phyloP scores from a whole-genome alignment of 2,888 invertebrate genomes.

The Alviniconcha strummeri region DNA sequence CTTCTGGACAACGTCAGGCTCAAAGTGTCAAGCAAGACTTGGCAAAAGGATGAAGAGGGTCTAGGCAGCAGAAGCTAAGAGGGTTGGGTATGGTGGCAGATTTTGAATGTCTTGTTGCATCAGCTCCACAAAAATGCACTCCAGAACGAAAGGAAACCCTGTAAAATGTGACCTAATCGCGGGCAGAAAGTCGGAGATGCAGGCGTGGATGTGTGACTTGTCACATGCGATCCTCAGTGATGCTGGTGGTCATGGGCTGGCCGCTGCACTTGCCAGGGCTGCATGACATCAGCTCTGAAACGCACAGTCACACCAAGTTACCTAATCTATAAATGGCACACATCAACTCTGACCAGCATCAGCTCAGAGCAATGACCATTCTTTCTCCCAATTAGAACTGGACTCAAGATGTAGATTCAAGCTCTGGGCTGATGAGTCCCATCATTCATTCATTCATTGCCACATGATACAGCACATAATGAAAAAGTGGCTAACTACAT shows the following conservation, averaged over 20 bases:
- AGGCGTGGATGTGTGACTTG: neutral
- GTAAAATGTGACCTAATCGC: neutral
- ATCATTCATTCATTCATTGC: too few relatives aligned
- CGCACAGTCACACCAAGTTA: neutral
- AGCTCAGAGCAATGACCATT: too few relatives aligned
- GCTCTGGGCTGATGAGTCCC: too few relatives aligned
- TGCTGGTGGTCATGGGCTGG: slow-evolving; percentile 45
- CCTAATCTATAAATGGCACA: too few relatives aligned
- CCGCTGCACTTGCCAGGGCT: slow-evolving; percentile 46
- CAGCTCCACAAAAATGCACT: neutral
- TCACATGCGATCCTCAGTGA: slow-evolving; percentile 45
- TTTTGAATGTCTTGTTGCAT: neutral
- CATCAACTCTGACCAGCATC: too few relatives aligned
- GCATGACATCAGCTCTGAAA: slow-evolving; percentile 47
- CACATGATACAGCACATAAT: too few relatives aligned
- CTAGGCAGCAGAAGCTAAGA: neutral
- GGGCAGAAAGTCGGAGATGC: neutral
- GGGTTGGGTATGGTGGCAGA: neutral
- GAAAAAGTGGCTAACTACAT: too few relatives aligned
- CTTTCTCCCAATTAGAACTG: too few relatives aligned
- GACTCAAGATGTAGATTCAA: too few relatives aligned
- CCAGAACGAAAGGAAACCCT: slow-evolving; percentile 15
- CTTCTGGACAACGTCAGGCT: too few relatives aligned
- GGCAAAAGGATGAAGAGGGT: too few relatives aligned
- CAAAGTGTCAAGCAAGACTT: too few relatives aligned